Evolutionary conservation across 2,797 vertebrate species (phyloP), one percentile per base, ranked within the genome.

Genomic region (Lagodon rhomboides): DNA sequence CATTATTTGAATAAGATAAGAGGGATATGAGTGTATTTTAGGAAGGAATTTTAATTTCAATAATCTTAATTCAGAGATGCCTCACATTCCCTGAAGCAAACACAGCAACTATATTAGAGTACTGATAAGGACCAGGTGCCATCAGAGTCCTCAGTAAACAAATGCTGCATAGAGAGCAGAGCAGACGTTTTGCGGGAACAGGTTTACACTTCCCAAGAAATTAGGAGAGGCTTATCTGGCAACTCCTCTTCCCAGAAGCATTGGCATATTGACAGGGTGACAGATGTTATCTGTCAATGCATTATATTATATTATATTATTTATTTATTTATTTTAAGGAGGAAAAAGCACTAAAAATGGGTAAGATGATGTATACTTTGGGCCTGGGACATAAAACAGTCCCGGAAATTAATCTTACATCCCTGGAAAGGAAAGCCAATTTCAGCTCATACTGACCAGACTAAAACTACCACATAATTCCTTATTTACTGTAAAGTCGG

Each of bases 21-120:
- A 58, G 15, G 38, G 47, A 59, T 44, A 5, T 30, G 20, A 68
- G 13, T 12, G 38, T 75, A 82, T 75, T 79, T 82, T 38, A 17
- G 43, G 53, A 77, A 66, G 62, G 20, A 55, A 79, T 85, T 77
- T 68, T 61, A 47, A 71, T 68, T 74, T 75, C 47, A 41, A 1
- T 59, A 23, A 70, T 68, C 23, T 46, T 68, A 70, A 67, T 71
- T 66, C 9, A 68, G 34, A 20, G 9, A 56, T 53, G 58, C 38
- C 18, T 76, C 25, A 50, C 70, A 73, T 55, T 34, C 17, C 27
- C 20, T 0, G 16, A 61, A 12, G 16, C 34, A 60, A 4, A 20
- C 20, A 23, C 63, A 34, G 25, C 11, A 5, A 51, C 67, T 77
- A 30, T 73, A 79, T 71, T 22, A 8, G 15, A 63, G 46, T 25